A percentile compares a stretch with the other conserved stretches of the same genome.
phyloP scores from a whole-genome alignment of 2,113 vertebrate genomes.

The Anseranas semipalmata region DNA sequence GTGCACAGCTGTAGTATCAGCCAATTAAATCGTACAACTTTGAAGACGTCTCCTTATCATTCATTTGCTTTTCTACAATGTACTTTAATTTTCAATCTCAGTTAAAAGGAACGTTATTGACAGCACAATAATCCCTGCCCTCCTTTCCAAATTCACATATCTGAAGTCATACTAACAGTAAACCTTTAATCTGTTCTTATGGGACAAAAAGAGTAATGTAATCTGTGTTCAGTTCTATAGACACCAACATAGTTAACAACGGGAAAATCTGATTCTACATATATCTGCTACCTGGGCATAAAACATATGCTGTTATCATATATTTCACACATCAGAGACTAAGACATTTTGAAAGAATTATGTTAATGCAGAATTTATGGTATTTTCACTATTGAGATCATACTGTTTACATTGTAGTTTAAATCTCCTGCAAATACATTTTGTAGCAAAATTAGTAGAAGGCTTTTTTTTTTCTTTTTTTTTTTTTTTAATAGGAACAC shows the following conservation, averaged over 20 bases:
- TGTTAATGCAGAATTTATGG: background rate
- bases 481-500: background rate
- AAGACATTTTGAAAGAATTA: background rate
- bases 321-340: background rate
- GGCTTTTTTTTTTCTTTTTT: background rate
- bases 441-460: background rate
- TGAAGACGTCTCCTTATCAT: background rate
- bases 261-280: background rate
- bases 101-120: background rate
- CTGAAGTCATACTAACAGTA: background rate
- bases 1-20: background rate
- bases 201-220: background rate
- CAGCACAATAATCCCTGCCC: background rate
- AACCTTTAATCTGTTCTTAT: background rate
- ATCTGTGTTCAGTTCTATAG: background rate
- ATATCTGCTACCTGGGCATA: background rate
- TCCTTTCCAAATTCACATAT: background rate
- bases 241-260: background rate
- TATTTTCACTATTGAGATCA: background rate
- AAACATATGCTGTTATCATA: background rate
- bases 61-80: background rate
- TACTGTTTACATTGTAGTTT: background rate
- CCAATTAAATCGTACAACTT: background rate
- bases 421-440: background rate
- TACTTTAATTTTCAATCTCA: background rate